Evolutionary conservation across 2,888 invertebrate genomes (phyloP).

Genomic region (Rapana venosa): DNA sequence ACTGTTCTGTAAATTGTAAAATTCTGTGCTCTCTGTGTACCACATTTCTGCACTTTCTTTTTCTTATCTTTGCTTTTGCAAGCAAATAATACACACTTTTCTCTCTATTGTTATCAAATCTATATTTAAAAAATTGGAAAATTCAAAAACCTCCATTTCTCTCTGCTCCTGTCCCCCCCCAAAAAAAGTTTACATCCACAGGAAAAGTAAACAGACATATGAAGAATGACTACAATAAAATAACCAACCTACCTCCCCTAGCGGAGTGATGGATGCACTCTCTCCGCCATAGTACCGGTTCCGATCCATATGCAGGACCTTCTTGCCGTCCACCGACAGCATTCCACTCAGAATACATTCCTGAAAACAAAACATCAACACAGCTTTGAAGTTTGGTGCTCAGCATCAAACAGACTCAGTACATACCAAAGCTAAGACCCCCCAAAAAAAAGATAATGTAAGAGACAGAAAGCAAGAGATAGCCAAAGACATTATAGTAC

Average conservation of each 20-base stretch:
- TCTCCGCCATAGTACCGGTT: slow-evolving; percentile 99
- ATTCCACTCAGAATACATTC: slow-evolving; percentile 99
- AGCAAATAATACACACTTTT: neutral
- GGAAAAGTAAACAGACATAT: neutral
- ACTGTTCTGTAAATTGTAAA: no score
- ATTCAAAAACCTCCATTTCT: neutral
- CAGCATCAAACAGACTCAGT: no score
- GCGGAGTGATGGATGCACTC: slow-evolving; percentile 98
- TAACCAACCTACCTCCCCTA: slow-evolving; percentile 80
- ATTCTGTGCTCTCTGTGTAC: no score
- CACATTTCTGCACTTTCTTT: no score
- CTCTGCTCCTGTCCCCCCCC: neutral
- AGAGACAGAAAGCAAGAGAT: no score
- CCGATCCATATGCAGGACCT: slow-evolving; percentile 99
- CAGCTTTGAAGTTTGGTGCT: neutral
- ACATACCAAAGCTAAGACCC: no score
- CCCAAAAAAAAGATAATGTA: no score
- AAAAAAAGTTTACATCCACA: neutral
- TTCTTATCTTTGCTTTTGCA: neutral
- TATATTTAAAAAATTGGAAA: neutral
- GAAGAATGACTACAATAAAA: neutral
- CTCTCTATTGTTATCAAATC: neutral
- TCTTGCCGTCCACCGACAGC: slow-evolving; percentile 99
- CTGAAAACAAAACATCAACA: slow-evolving; percentile 71
- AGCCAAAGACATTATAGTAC: no score